phyloP scores from a whole-genome alignment of 92 coral and sea anemone genomes.

The Pocillopora meandrina region DNA sequence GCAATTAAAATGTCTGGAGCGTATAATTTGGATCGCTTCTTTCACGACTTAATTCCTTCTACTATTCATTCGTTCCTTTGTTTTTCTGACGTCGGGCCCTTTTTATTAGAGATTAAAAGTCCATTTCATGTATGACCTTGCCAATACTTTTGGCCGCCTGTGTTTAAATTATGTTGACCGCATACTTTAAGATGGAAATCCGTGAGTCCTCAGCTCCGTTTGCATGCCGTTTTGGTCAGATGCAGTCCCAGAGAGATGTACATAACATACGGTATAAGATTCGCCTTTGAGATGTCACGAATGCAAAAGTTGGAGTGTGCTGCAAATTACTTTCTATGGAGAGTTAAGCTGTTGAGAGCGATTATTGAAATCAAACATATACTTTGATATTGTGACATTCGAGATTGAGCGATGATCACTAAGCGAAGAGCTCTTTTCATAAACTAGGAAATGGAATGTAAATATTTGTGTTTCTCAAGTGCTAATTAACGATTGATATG shows the following conservation, averaged over 20 bases:
- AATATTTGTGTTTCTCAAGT: conserved; percentile 38
- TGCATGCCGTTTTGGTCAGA: neutral
- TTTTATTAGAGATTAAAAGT: conserved; percentile 32
- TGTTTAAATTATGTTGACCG: conserved; percentile 8
- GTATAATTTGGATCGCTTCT: neutral
- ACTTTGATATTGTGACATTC: neutral
- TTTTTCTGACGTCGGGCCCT: neutral
- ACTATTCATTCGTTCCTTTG: neutral
- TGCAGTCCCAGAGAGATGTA: neutral
- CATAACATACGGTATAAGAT: neutral
- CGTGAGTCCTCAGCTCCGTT: neutral
- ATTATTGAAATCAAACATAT: conserved; percentile 12
- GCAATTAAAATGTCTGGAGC: neutral
- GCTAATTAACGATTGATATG: conserved; percentile 39
- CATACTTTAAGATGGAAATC: neutral
- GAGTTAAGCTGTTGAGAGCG: neutral
- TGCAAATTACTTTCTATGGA: neutral
- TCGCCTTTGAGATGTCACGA: neutral
- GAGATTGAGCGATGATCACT: neutral
- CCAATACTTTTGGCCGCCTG: neutral
- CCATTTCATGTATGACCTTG: conserved; percentile 23
- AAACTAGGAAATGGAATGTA: neutral
- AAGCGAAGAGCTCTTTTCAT: conserved; percentile 15
- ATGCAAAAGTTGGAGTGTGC: neutral
- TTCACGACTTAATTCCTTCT: neutral